These are phyloP conservation scores for Brachypodius melanocephalos DNA, from an alignment of 2,113 vertebrate species.

Conservation along the genomic window DNA sequence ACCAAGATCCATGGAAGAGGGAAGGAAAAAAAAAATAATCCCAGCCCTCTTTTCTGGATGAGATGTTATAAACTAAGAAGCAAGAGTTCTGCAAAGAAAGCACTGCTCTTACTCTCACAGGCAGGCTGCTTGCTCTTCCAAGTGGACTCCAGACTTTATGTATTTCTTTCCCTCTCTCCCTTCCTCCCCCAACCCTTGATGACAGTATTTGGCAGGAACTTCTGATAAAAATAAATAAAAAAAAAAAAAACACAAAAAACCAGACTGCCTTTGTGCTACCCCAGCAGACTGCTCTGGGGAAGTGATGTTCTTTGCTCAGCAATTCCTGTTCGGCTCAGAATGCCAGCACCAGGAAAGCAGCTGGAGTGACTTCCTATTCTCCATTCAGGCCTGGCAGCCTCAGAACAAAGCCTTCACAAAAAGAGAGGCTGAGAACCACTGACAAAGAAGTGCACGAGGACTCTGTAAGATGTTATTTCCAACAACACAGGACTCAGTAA, in stretches of 20 bases:
- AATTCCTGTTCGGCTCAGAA: constrained; percentile 47
- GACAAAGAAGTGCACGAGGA: neutral
- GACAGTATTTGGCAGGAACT: constrained; percentile 64
- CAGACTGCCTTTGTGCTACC: constrained; percentile 54
- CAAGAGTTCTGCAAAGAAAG: neutral
- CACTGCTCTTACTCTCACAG: neutral
- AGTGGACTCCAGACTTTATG: neutral
- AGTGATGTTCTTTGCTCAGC: constrained; percentile 63
- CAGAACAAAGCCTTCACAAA: neutral
- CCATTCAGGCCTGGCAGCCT: constrained; percentile 23
- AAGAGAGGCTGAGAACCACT: neutral
- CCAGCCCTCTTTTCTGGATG: constrained; percentile 2
- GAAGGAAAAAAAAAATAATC: neutral
- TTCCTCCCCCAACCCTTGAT: neutral
- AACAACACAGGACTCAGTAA: neutral
- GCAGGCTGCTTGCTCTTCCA: constrained; percentile 31
- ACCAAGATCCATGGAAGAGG: neutral
- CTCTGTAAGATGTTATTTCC: neutral
- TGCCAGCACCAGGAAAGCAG: constrained; percentile 61
- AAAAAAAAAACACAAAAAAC: neutral
- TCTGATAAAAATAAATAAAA: constrained; percentile 17
- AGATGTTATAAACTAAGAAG: neutral
- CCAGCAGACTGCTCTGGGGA: constrained; percentile 54
- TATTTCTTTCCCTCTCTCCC: neutral
- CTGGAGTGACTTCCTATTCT: constrained; percentile 50